These are phyloP conservation scores for Crocodylus rhombifer DNA, from an alignment of 2,797 vertebrate species.

Conservation along the genomic window DNA sequence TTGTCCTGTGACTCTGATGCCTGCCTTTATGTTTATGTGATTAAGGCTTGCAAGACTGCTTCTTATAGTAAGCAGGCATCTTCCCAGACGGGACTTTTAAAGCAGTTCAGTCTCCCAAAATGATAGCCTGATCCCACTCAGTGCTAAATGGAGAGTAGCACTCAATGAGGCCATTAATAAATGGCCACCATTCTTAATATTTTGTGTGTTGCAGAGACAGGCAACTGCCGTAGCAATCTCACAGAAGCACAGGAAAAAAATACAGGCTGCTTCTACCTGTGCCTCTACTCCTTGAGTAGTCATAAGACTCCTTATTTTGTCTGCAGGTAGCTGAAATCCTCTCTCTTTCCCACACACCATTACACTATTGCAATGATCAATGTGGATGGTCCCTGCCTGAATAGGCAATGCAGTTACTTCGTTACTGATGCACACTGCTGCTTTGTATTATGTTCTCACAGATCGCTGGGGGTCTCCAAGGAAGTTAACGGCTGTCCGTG, in stretches of 20 bases:
- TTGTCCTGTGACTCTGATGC: background rate
- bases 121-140: background rate
- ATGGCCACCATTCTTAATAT: background rate
- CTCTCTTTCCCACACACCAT: background rate
- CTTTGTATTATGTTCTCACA: background rate
- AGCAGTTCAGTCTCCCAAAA: background rate
- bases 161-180: background rate
- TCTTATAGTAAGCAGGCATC: background rate
- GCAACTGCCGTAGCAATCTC: background rate
- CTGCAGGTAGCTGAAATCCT: background rate
- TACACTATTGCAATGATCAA: background rate
- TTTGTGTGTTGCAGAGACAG: background rate
- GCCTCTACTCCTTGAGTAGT: background rate
- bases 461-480: fast-evolving
- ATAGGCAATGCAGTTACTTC: too few species aligned
- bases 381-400: too few species aligned
- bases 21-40: background rate
- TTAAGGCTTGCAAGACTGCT: background rate
- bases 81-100: background rate
- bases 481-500: fast-evolving
- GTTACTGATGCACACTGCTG: too few species aligned
- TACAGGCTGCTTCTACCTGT: background rate
- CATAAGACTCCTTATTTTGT: background rate
- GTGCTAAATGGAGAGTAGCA: background rate
- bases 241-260: background rate